phyloP scores from a whole-genome alignment of 2,113 vertebrate species.

The Trematomus loennbergii region DNA sequence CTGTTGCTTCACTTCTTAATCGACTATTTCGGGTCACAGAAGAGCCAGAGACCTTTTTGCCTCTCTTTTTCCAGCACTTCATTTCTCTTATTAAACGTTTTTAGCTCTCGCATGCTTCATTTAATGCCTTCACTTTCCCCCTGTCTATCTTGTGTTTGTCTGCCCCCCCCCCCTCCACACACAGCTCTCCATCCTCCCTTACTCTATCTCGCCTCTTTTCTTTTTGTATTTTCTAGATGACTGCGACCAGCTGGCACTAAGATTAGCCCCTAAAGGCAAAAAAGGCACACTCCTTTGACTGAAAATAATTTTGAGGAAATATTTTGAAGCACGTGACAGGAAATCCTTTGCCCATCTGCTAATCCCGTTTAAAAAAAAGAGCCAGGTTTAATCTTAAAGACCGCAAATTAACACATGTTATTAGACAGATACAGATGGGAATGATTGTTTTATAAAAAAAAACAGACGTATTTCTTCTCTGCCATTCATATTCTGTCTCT shows the following conservation, averaged over 20 bases:
- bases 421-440: conserved; percentile 69
- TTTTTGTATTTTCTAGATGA: conserved; percentile 69
- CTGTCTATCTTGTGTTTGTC: conserved; percentile 37
- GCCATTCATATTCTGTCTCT: conserved; percentile 61
- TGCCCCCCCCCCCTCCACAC: neutral
- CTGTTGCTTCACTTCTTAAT: conserved; percentile 71
- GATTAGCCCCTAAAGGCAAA: conserved; percentile 63
- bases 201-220: conserved; percentile 11
- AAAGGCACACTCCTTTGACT: conserved; percentile 53
- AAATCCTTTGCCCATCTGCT: conserved; percentile 82
- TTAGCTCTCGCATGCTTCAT: conserved; percentile 12
- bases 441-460: conserved; percentile 70
- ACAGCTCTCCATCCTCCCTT: conserved; percentile 32
- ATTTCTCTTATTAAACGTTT: conserved; percentile 62
- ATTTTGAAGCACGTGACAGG: conserved; percentile 76
- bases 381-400: conserved; percentile 64
- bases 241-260: conserved; percentile 78
- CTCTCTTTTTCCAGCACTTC: conserved; percentile 55
- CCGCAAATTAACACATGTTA: conserved; percentile 74
- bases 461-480: conserved; percentile 57
- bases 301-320: conserved; percentile 81
- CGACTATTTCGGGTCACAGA: conserved; percentile 61
- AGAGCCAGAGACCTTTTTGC: conserved; percentile 65
- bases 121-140: conserved; percentile 37
- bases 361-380: conserved; percentile 59